Evolutionary conservation across 2,113 vertebrate species (phyloP), one percentile per base, ranked within the genome.

Genomic region (Lophius piscatorius): DNA sequence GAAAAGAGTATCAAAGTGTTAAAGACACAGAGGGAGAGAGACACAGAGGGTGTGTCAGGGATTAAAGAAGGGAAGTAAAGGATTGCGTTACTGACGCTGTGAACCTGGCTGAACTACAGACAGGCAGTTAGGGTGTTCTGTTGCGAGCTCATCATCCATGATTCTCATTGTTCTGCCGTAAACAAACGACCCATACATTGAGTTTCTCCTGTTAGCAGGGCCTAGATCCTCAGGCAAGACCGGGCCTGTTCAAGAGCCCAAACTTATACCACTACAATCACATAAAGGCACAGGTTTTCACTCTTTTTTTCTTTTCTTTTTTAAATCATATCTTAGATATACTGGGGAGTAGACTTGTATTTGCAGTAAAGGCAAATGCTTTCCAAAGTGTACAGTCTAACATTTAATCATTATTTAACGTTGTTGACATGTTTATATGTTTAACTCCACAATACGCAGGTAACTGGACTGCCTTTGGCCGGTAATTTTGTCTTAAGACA

Each of bases 141-240:
- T 58, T 60, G 73, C 85, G 84, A 87, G 84, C 80, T 88, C 86
- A 88, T 81, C 80, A 63, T 83, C 75, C 62, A 65, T 76, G 77
- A 82, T 70, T 55, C 63, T 82, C 80, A 85, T 88, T 88, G 86
- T 88, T 85, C 56, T 11, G 60, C 60, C 9, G 62, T 82, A 68
- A 74, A 87, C 84, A 89, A 89, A 81, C 82, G 80, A 72, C 55
- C 54, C 62, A 75, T 75, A 71, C 23, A 62, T 59, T 62, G 10
- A 34, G 55, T 29, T 62, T 42, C 63, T 68, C 31, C 55, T 16
- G 31, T 76, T 69, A 83, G 60, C 39, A 29, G 55, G 14, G 45
- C 35, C 51, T 24, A 24, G 31, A 54, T 36, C 51, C 46, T 11
- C 24, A 61, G 52, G 74, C 46, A 17, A 46, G 48, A 9, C 34